Evolutionary conservation across 1,140 invertebrate genomes (phyloP), one percentile per base, ranked within the genome.

Genomic region (Fragariocoptes setiger): DNA sequence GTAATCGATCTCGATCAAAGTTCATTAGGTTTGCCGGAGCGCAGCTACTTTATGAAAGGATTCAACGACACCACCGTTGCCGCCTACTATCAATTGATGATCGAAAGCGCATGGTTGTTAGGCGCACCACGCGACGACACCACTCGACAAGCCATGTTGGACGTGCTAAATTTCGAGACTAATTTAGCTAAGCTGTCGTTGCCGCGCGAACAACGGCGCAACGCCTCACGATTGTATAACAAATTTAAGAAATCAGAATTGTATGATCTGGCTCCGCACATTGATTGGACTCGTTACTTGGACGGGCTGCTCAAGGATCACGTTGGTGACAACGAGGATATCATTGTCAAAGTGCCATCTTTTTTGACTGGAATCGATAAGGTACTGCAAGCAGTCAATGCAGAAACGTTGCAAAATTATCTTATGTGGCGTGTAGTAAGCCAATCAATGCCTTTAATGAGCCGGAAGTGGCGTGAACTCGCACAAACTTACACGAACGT

Each of bases 1-100:
- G 65, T 78, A 21, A 78, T 86, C 49, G 76, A 83, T 62, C 52
- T 94, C 49, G 86, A 94, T 60, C 83, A 94, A 66, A 72, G 77
- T 0, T 69, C 75, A 0, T 62, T 92, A 39, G 79, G 79, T 4
- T 53, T 66, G 31, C 61, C 88, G 0, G 72, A 75, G 45, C 65
- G 83, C 36, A 80, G 88, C 57, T 90, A 85, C 53, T 60, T 41
- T 19, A 17, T 48, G 92, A 39, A 46, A 39, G 46, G 46, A 8
- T 65, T 76, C 13, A 79, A 80, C 35, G 50, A 48, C 8, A 48
- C 40, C 21, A 41, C 53, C 40, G 53, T 62, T 4, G 40, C 51
- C 39, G 60, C 59, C 8, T 63, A 63, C 42, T 62, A 55, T 38
- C 53, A 62, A 52, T 49, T 62, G 2, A 63, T 65, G 58, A 55